Percentiles rank a stretch among this genome's conserved stretches.
These are phyloP conservation scores for Notodonta ziczac DNA, from an alignment of 2,888 invertebrate species.

Conservation along the genomic window DNA sequence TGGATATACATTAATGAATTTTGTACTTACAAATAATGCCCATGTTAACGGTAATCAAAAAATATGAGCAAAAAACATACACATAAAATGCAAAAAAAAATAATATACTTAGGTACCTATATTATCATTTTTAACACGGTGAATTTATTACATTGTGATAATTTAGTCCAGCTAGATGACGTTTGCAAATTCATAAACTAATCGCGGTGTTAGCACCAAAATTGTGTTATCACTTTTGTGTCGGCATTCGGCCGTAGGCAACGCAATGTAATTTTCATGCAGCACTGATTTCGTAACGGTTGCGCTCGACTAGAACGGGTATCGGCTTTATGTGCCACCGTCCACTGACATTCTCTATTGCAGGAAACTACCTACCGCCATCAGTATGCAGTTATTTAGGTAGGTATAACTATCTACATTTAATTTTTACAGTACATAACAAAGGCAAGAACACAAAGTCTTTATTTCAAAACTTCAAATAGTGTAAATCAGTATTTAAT, in stretches of 20 bases:
- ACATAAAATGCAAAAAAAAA: too few relatives aligned
- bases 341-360: constrained; percentile 64
- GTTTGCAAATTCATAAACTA: constrained; percentile 22
- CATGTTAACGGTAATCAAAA: too few relatives aligned
- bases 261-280: constrained; percentile 75
- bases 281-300: constrained; percentile 83
- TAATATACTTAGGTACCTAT: neutral
- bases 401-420: neutral
- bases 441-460: neutral
- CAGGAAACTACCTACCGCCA: constrained; percentile 30
- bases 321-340: constrained; percentile 72
- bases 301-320: constrained; percentile 82
- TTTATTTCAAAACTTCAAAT: constrained; percentile 1
- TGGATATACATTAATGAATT: too few relatives aligned
- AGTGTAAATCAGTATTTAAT: constrained; percentile 21
- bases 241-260: constrained; percentile 35
- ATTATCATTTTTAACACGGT: neutral
- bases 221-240: constrained; percentile 37
- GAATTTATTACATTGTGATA: constrained; percentile 2
- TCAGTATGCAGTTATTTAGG: constrained; percentile 9
- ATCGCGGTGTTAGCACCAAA: constrained; percentile 25
- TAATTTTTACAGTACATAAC: too few relatives aligned
- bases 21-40: too few relatives aligned
- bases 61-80: too few relatives aligned
- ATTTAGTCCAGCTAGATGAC: constrained; percentile 12